Conservation (phyloP, 2,113 vertebrate genomes). For the Carettochelys insculpta region DNA sequence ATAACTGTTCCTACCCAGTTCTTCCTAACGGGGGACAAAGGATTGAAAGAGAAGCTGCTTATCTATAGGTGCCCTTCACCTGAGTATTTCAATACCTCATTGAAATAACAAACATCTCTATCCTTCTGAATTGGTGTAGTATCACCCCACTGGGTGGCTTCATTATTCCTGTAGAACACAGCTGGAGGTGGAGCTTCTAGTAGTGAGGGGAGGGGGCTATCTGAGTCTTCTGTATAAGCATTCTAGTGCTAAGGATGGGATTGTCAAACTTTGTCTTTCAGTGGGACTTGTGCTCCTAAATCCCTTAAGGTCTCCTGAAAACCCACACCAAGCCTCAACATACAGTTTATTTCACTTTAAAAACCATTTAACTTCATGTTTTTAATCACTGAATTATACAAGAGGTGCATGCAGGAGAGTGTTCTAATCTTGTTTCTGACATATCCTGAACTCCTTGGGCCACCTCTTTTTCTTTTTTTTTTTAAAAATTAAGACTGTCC, state of each 20-base stretch:
- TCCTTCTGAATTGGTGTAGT: neutral
- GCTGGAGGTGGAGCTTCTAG: neutral
- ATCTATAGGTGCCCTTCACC: accelerated
- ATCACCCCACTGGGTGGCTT: neutral
- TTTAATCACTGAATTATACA: neutral
- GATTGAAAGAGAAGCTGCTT: neutral
- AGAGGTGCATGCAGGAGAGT: neutral
- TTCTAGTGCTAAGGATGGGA: neutral
- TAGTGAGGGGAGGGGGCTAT: neutral
- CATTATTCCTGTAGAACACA: neutral
- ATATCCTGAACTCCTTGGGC: accelerated
- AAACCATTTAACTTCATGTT: neutral
- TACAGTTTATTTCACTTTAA: neutral
- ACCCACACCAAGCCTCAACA: neutral
- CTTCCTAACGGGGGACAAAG: neutral
- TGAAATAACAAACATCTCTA: neutral
- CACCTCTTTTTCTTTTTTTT: too few relatives aligned
- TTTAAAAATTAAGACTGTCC: neutral
- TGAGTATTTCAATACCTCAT: neutral
- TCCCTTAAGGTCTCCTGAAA: neutral
- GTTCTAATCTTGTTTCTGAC: accelerated
- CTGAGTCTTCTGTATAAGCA: neutral
- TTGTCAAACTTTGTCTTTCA: neutral
- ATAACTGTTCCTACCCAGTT: neutral
- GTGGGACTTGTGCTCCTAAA: neutral